phyloP scores from a whole-genome alignment of 37 sponge, comb jelly and placozoan genomes.

The Spongia lamella region DNA sequence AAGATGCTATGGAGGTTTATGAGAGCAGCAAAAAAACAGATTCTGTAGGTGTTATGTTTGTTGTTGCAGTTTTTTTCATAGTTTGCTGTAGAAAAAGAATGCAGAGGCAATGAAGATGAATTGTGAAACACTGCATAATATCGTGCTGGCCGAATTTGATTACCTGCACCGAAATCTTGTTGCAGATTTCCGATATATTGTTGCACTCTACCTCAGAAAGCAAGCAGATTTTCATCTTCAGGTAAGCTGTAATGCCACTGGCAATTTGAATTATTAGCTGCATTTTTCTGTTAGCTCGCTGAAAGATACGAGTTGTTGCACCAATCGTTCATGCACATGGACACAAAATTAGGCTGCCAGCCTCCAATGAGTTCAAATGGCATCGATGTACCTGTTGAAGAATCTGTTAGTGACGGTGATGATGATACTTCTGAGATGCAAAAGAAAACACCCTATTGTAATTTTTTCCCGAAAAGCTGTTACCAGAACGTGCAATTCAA shows the following conservation, averaged over 20 bases:
- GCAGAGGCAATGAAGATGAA: constrained; percentile 63
- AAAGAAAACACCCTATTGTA: no score
- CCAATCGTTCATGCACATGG: no score
- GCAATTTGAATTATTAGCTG: no score
- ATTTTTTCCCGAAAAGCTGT: no score
- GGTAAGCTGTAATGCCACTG: constrained; percentile 21
- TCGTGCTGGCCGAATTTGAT: constrained; percentile 83
- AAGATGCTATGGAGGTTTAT: constrained; percentile 74
- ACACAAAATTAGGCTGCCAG: no score
- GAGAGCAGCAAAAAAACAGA: constrained; percentile 72
- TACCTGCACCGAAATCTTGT: constrained; percentile 55
- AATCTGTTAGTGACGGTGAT: no score
- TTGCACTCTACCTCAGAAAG: constrained; percentile 28
- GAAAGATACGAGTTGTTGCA: no score
- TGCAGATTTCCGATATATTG: constrained; percentile 48
- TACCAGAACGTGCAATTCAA: no score
- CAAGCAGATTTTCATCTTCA: constrained; percentile 67
- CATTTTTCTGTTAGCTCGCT: no score
- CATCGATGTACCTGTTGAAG: no score
- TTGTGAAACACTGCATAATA: constrained; percentile 81
- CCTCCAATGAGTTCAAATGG: no score
- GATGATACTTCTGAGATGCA: no score
- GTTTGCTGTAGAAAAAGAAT: constrained; percentile 63
- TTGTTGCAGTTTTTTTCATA: background rate
- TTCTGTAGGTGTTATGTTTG: constrained; percentile 40